These are phyloP conservation scores for Rhegmatorhina hoffmannsi DNA, from an alignment of 2,113 vertebrate genomes.

Conservation along the genomic window DNA sequence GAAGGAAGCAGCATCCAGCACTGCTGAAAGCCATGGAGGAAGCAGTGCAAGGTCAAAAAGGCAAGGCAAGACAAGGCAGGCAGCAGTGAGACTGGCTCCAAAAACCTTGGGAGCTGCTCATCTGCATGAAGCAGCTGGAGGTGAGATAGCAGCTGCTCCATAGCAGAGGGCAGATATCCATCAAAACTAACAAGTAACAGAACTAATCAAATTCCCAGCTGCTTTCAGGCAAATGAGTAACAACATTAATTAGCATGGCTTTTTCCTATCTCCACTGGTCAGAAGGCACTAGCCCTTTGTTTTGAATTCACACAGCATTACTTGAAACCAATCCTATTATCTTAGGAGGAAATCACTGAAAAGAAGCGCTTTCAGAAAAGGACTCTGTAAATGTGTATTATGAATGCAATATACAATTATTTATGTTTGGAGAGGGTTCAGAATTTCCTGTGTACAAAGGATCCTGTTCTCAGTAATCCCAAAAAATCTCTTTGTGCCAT, in stretches of 20 bases:
- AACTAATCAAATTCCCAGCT: constrained; percentile 43
- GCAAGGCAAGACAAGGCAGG: background rate
- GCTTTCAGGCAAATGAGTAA: constrained; percentile 15
- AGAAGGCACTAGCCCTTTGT: background rate
- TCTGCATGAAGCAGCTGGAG: background rate
- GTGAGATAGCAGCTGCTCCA: background rate
- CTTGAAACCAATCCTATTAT: background rate
- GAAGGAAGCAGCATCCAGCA: background rate
- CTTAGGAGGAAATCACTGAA: background rate
- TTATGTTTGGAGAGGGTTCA: background rate
- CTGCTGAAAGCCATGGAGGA: rapidly evolving
- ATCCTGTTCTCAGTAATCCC: background rate
- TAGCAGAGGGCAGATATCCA: constrained; percentile 30
- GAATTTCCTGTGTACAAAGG: background rate
- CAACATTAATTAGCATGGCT: constrained; percentile 3
- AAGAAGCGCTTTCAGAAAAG: background rate
- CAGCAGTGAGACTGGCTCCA: background rate
- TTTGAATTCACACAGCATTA: background rate
- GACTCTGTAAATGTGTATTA: background rate
- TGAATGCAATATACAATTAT: background rate
- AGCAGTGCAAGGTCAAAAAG: background rate
- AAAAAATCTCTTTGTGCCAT: background rate
- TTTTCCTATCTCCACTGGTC: background rate
- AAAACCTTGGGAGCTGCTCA: background rate
- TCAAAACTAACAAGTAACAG: constrained; percentile 44